These are phyloP conservation scores for Euthynnus affinis DNA, from an alignment of 2,797 vertebrate genomes.

Conservation along the genomic window DNA sequence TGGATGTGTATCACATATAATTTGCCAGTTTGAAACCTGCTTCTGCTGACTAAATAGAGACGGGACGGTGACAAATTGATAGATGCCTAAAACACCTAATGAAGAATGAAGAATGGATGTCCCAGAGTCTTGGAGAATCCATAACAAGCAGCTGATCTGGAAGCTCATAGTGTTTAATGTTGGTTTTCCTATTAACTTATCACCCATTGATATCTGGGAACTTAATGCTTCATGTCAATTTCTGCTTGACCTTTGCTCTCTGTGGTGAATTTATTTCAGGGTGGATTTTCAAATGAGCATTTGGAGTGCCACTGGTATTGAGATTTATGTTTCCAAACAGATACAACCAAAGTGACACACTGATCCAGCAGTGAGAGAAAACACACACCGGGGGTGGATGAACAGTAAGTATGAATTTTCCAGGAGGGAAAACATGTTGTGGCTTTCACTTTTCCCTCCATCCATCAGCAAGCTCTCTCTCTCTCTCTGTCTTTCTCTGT, in stretches of 20 bases:
- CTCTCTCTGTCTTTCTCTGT: constrained; percentile 14
- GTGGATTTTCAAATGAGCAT: neutral
- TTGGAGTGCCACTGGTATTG: neutral
- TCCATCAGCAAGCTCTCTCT: constrained; percentile 28
- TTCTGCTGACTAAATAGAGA: neutral
- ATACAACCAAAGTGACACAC: constrained; percentile 10
- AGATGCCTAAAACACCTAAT: neutral
- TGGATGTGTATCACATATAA: neutral
- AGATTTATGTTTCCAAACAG: constrained; percentile 16
- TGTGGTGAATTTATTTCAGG: constrained; percentile 9
- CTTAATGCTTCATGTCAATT: neutral
- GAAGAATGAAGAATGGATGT: neutral
- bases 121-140: neutral
- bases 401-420: constrained; percentile 29
- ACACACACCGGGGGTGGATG: constrained; percentile 16
- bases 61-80: neutral
- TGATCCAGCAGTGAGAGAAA: constrained; percentile 21
- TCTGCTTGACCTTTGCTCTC: constrained; percentile 30
- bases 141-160: neutral
- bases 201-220: neutral
- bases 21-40: neutral
- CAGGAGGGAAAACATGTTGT: constrained; percentile 44
- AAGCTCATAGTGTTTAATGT: too few species aligned
- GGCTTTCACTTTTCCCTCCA: constrained; percentile 27
- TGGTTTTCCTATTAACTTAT: too few species aligned